Conservation (phyloP, 2,888 invertebrate species). For the Andrena bucephala region DNA sequence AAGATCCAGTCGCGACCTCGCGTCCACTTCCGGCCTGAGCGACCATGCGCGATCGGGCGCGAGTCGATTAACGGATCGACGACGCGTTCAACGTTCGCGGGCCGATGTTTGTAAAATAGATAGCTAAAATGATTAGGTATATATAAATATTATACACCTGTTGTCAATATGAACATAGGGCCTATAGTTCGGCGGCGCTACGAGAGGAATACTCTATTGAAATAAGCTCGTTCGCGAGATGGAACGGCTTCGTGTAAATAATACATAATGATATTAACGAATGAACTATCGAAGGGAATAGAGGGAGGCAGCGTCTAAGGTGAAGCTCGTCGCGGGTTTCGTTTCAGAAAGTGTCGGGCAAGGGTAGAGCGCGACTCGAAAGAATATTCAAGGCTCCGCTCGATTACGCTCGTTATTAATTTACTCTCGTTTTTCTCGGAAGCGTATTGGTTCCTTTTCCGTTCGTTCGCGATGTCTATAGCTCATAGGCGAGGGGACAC, state of each 20-base stretch:
- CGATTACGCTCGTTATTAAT: constrained; percentile 52
- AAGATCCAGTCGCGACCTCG: constrained; percentile 38
- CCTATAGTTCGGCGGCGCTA: constrained; percentile 77
- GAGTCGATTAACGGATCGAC: constrained; percentile 27
- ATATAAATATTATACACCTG: constrained; percentile 77
- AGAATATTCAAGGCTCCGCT: constrained; percentile 38
- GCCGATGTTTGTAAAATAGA: constrained; percentile 79
- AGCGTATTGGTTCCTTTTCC: constrained; percentile 26
- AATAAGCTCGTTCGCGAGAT: constrained; percentile 72
- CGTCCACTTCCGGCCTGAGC: constrained; percentile 63
- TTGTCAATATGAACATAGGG: constrained; percentile 83
- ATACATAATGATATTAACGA: constrained; percentile 51
- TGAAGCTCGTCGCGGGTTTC: constrained; percentile 45
- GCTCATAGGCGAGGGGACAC: constrained; percentile 46
- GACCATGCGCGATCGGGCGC: constrained; percentile 39
- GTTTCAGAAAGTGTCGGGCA: constrained; percentile 12
- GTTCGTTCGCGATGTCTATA: constrained; percentile 43
- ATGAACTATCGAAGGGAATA: constrained; percentile 13
- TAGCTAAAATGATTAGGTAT: constrained; percentile 80
- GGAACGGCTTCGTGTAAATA: constrained; percentile 79
- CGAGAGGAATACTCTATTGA: constrained; percentile 77
- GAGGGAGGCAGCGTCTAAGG: constrained; percentile 32
- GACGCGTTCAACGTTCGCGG: constrained; percentile 39
- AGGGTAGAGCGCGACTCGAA: constrained; percentile 15
- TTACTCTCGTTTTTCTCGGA: constrained; percentile 53